phyloP scores from a whole-genome alignment of 2,888 invertebrate genomes.

The Drosophila barbarae region DNA sequence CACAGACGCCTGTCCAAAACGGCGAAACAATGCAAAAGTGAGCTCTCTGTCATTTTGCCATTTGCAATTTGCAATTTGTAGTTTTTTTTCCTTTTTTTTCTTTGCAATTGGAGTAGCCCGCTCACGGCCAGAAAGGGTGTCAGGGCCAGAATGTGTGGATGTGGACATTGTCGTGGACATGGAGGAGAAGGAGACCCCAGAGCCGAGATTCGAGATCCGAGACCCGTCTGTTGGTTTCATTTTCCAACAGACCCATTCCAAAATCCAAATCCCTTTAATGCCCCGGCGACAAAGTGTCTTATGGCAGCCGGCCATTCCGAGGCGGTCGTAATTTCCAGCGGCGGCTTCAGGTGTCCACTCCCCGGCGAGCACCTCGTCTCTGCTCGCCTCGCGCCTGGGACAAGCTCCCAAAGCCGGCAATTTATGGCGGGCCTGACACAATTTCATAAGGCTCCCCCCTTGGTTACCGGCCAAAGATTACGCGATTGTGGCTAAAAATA shows the following conservation, averaged over 20 bases:
- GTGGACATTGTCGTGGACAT: background rate
- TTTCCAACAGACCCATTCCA: conserved; percentile 23
- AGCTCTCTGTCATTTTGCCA: conserved; percentile 51
- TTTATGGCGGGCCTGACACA: conserved; percentile 71
- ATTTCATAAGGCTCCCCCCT: conserved; percentile 63
- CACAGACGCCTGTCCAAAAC: conserved; percentile 34
- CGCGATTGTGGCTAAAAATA: conserved; percentile 53
- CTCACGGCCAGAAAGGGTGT: conserved; percentile 28
- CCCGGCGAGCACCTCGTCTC: background rate
- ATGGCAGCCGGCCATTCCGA: conserved; percentile 11
- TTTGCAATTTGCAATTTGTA: conserved; percentile 34
- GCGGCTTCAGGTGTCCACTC: conserved; percentile 38
- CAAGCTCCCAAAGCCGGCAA: conserved; percentile 62
- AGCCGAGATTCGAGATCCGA: conserved; percentile 1
- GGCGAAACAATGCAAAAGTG: conserved; percentile 56
- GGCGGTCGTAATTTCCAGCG: conserved; percentile 19
- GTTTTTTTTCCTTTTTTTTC: conserved; percentile 1
- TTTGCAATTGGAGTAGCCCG: conserved; percentile 60
- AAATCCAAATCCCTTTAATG: conserved; percentile 46
- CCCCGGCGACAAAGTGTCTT: conserved; percentile 41
- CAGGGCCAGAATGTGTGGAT: conserved; percentile 28
- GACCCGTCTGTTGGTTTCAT: conserved; percentile 29
- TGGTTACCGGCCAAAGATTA: conserved; percentile 50
- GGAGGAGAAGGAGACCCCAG: conserved; percentile 1
- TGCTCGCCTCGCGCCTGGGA: conserved; percentile 4